A percentile compares a stretch with the other conserved stretches of the same genome.
Evolutionary conservation across 2,888 invertebrate species (phyloP).

Genomic region (Trissolcus japonicus): DNA sequence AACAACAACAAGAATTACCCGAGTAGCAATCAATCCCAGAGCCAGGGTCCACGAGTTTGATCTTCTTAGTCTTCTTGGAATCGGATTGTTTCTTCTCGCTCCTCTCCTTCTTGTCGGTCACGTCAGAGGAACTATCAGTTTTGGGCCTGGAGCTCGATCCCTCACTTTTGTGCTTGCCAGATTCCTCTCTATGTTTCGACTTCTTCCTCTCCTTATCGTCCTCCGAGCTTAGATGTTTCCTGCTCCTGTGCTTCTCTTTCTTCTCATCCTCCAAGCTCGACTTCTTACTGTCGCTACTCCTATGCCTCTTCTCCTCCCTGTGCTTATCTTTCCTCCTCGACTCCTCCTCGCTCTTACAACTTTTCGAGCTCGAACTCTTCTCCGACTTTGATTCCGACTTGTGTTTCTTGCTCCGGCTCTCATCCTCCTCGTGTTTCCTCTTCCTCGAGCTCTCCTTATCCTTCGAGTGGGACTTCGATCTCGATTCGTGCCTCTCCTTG

Average conservation of each 20-base stretch:
- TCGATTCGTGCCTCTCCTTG: conserved; percentile 2
- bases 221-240: background rate
- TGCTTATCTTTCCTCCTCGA: conserved; percentile 59
- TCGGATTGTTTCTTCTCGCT: background rate
- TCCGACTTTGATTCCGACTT: conserved; percentile 4
- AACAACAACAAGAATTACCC: conserved; percentile 74
- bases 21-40: conserved; percentile 84
- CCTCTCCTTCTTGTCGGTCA: background rate
- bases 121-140: conserved; percentile 27
- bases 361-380: background rate
- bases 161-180: too few species aligned
- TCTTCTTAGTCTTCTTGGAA: conserved; percentile 61
- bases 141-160: conserved; percentile 57
- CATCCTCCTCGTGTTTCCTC: conserved; percentile 40
- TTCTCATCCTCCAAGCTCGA: conserved; percentile 27
- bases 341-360: conserved; percentile 38
- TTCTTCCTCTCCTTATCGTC: background rate
- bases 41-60: conserved; percentile 77
- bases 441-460: conserved; percentile 14
- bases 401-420: conserved; percentile 1
- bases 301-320: conserved; percentile 52
- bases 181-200: conserved; percentile 22
- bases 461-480: conserved; percentile 18
- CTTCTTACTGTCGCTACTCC: conserved; percentile 7
- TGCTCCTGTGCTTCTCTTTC: conserved; percentile 37